Conservation (phyloP, 1,140 invertebrate genomes). For the Orchesella cincta region DNA sequence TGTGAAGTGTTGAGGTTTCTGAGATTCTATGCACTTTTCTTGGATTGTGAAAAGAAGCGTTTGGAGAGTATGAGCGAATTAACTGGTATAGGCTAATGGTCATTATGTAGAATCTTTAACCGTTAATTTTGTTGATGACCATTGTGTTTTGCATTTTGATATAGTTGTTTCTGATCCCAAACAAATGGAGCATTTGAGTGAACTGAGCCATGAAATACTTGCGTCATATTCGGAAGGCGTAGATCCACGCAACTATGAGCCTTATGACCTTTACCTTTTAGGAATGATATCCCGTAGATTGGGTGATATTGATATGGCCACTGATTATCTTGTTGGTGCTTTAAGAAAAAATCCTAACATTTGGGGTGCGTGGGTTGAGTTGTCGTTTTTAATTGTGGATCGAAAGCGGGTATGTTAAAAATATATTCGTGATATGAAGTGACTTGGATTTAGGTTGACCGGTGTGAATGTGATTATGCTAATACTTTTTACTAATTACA, state of each 20-base stretch:
- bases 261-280: conserved; percentile 86
- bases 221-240: conserved; percentile 60
- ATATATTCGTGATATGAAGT: not conserved
- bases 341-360: conserved; percentile 76
- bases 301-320: conserved; percentile 72
- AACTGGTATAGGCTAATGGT: conserved; percentile 59
- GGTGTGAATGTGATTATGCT: conserved; percentile 28
- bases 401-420: conserved; percentile 61
- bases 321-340: conserved; percentile 76
- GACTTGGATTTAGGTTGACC: conserved; percentile 47
- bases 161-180: conserved; percentile 60
- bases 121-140: too few relatives aligned
- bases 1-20: conserved; percentile 73
- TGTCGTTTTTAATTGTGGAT: conserved; percentile 81
- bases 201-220: conserved; percentile 45
- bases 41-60: conserved; percentile 85
- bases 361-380: conserved; percentile 91
- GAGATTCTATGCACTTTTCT: conserved; percentile 80
- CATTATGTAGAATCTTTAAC: conserved; percentile 8
- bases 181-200: conserved; percentile 53
- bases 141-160: conserved; percentile 19
- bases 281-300: conserved; percentile 88
- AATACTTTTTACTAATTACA: conserved; percentile 52
- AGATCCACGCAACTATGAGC: conserved; percentile 72
- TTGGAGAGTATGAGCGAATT: conserved; percentile 79